A percentile compares a stretch with the other conserved stretches of the same genome.
Conservation (phyloP, 2,113 vertebrate species). For the Leiothrix lutea region DNA sequence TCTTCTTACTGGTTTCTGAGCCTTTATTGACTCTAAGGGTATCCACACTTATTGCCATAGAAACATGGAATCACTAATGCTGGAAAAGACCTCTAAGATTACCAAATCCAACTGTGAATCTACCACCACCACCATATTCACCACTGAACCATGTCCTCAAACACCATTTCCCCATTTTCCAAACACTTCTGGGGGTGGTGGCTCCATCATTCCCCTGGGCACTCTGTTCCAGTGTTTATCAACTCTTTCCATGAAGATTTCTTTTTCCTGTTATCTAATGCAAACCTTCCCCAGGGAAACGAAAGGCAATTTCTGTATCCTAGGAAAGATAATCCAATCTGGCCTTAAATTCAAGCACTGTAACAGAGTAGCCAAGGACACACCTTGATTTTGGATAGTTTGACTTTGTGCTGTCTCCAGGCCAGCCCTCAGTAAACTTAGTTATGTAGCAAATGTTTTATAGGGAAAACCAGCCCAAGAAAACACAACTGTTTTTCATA, state of each 20-base stretch:
- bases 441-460: neutral
- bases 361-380: neutral
- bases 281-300: neutral
- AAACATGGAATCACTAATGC: neutral
- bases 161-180: neutral
- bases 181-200: neutral
- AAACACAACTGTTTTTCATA: neutral
- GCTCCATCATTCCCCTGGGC: neutral
- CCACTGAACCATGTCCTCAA: neutral
- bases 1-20: neutral
- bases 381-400: neutral
- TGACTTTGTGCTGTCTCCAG: neutral
- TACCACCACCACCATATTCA: neutral
- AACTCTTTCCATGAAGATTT: neutral
- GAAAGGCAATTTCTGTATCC: neutral
- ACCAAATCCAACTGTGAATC: no score
- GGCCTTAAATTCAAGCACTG: neutral
- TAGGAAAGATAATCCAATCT: neutral
- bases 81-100: neutral
- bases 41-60: neutral
- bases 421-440: neutral
- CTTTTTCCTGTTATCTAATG: neutral
- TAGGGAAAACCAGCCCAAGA: neutral
- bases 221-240: neutral
- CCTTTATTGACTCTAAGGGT: neutral